phyloP scores from a whole-genome alignment of 2,888 invertebrate species.

The Ischnus inquisitorius region DNA sequence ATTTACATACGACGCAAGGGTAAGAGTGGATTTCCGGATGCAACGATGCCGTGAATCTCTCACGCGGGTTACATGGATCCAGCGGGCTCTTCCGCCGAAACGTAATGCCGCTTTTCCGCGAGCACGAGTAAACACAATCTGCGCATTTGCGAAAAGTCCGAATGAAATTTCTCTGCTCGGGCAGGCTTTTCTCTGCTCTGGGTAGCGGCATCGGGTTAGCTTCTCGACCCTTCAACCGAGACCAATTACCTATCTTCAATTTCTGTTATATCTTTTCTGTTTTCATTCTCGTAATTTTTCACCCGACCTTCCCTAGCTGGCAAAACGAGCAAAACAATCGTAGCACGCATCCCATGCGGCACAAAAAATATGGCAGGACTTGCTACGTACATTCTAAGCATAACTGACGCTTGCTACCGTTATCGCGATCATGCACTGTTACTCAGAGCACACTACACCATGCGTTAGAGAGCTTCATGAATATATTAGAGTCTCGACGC shows the following conservation, averaged over 20 bases:
- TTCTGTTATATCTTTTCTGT: background rate
- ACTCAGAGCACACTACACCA: constrained; percentile 23
- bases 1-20: constrained; percentile 64
- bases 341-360: background rate
- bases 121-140: constrained; percentile 24
- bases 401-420: background rate
- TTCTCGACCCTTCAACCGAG: constrained; percentile 16
- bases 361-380: background rate
- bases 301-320: background rate
- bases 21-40: constrained; percentile 44
- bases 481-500: constrained; percentile 50
- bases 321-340: too few relatives aligned
- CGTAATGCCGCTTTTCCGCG: constrained; percentile 33
- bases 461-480: constrained; percentile 52
- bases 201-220: constrained; percentile 3
- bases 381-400: background rate
- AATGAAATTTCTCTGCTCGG: constrained; percentile 31
- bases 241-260: background rate
- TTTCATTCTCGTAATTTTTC: background rate
- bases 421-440: constrained; percentile 11
- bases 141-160: constrained; percentile 26
- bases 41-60: constrained; percentile 6
- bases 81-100: constrained; percentile 35
- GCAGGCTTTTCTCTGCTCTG: constrained; percentile 6
- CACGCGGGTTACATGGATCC: constrained; percentile 19